phyloP scores from a whole-genome alignment of 1,140 invertebrate genomes.

The Laupala kohalensis region DNA sequence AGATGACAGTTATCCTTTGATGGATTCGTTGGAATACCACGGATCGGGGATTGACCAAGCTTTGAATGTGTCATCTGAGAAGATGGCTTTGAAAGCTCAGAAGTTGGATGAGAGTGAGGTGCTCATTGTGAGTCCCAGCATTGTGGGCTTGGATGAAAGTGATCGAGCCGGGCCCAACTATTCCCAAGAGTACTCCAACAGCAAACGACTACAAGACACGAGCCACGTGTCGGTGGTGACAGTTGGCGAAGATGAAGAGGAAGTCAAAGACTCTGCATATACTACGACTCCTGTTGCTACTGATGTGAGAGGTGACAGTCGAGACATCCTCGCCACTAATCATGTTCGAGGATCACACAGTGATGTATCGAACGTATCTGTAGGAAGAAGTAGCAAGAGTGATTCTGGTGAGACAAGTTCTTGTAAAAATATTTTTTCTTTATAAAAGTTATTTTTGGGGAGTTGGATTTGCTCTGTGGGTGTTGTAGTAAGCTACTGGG shows the following conservation, averaged over 20 bases:
- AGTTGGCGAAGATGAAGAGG: conserved; percentile 62
- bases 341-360: conserved; percentile 25
- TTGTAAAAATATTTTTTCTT: no score
- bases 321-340: not conserved
- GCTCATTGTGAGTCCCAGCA: conserved; percentile 54
- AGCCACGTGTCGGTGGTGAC: conserved; percentile 83
- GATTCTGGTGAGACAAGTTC: conserved; percentile 21
- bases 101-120: conserved; percentile 73
- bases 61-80: conserved; percentile 1
- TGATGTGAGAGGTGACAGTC: not conserved
- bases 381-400: conserved; percentile 23
- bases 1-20: conserved; percentile 51
- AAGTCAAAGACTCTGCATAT: conserved; percentile 51
- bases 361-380: conserved; percentile 27
- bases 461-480: not conserved
- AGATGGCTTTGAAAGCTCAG: conserved; percentile 27
- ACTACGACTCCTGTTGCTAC: conserved; percentile 22
- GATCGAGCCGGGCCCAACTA: conserved; percentile 26
- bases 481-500: no score
- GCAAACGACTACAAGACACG: conserved; percentile 38
- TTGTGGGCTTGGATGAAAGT: conserved; percentile 38
- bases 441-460: not conserved
- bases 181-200: conserved; percentile 21
- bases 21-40: conserved; percentile 52
- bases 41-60: conserved; percentile 2